phyloP scores from a whole-genome alignment of 2,797 vertebrate genomes.

The Hozukius guyotensis region DNA sequence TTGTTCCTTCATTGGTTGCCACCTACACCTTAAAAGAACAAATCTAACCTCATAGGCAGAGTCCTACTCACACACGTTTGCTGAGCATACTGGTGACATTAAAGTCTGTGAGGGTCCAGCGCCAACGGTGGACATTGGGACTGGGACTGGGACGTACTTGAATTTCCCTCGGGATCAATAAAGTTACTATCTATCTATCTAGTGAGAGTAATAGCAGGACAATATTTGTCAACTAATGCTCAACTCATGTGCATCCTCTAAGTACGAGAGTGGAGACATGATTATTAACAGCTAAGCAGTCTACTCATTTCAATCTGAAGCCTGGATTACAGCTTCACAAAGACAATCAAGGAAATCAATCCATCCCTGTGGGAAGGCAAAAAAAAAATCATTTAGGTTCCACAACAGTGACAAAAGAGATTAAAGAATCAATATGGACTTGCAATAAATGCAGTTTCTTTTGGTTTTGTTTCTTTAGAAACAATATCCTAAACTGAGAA shows the following conservation, averaged over 20 bases:
- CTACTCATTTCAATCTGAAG: neutral
- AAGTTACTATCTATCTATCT: no score
- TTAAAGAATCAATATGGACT: slow-evolving; percentile 7
- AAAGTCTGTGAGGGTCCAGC: neutral
- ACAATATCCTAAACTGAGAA: neutral
- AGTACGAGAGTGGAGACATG: neutral
- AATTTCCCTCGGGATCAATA: no score
- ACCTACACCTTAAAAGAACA: neutral
- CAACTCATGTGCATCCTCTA: neutral
- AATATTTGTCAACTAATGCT: neutral
- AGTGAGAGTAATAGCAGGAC: neutral
- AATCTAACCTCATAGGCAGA: neutral
- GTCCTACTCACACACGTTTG: neutral
- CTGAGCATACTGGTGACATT: neutral
- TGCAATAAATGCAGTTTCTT: neutral
- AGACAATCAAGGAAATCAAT: slow-evolving; percentile 35
- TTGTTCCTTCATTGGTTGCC: neutral
- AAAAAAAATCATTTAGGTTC: slow-evolving; percentile 17
- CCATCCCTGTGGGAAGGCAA: neutral
- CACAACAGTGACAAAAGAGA: slow-evolving; percentile 20
- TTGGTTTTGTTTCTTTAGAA: slow-evolving; percentile 24
- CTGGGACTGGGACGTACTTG: neutral
- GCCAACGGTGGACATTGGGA: neutral
- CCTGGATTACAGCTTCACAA: slow-evolving; percentile 16
- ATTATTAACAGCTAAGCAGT: slow-evolving; percentile 1